Percentiles rank a stretch among this genome's conserved stretches.
These are phyloP conservation scores for Galbula dea DNA, from an alignment of 2,113 vertebrate species.

Conservation along the genomic window DNA sequence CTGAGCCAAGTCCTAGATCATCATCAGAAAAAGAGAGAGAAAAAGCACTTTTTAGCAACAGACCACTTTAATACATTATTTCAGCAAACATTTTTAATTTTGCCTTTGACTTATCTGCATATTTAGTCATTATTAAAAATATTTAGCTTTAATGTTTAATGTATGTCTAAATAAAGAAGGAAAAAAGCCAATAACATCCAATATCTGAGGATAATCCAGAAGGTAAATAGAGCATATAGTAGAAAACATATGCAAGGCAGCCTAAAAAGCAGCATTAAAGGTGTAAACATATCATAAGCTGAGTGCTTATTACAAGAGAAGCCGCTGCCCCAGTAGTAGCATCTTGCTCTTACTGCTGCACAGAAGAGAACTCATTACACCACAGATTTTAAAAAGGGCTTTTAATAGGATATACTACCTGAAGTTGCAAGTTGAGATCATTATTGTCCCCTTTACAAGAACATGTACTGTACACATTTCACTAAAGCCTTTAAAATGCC, in stretches of 20 bases:
- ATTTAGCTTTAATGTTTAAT: background rate
- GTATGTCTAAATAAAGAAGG: background rate
- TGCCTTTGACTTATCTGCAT: background rate
- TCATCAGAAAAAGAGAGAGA: background rate
- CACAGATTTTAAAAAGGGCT: background rate
- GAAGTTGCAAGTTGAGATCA: background rate
- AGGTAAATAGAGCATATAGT: background rate
- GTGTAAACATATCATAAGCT: accelerated
- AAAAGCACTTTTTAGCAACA: background rate
- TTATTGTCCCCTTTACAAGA: background rate
- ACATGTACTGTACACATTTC: background rate
- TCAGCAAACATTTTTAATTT: background rate
- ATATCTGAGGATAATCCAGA: background rate
- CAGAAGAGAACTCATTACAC: background rate
- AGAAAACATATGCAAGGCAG: background rate
- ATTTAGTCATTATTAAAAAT: background rate
- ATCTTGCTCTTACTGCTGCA: background rate
- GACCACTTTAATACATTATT: background rate
- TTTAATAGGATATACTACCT: background rate
- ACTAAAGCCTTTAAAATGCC: background rate
- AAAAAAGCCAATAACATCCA: background rate
- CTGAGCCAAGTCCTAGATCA: conserved; percentile 91
- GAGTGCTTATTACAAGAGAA: background rate
- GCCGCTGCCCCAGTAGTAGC: background rate
- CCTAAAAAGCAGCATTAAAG: background rate